These are phyloP conservation scores for Rachycentron canadum DNA, from an alignment of 2,797 vertebrate species.

Conservation along the genomic window DNA sequence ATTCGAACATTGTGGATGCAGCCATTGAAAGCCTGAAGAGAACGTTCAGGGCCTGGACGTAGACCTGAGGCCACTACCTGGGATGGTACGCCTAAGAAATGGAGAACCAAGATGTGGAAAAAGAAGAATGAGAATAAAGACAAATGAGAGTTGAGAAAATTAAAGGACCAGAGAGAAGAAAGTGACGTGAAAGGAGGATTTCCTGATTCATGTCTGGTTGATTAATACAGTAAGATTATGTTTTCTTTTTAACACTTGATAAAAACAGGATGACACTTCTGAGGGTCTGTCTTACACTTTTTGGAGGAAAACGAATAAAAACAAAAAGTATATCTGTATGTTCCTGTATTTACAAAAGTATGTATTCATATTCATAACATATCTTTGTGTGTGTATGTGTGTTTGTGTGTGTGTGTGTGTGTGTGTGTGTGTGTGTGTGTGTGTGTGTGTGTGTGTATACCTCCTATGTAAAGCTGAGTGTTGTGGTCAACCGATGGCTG, in stretches of 20 bases:
- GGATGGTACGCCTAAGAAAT: conserved; percentile 89
- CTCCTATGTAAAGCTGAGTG: conserved; percentile 97
- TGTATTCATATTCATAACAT: too few relatives aligned
- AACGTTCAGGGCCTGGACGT: conserved; percentile 91
- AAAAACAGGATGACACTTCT: conserved; percentile 28
- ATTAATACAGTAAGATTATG: background rate
- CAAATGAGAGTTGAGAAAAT: background rate
- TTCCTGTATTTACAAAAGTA: conserved; percentile 2
- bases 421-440: conserved; percentile 1
- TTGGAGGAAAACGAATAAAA: conserved; percentile 48
- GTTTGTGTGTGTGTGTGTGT: too few relatives aligned
- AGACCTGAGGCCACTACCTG: conserved; percentile 89
- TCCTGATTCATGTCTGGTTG: conserved; percentile 8
- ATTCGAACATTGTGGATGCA: conserved; percentile 95
- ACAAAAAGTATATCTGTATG: conserved; percentile 28
- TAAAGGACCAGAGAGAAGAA: fast-evolving
- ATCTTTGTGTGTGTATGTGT: background rate
- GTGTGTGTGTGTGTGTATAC: conserved; percentile 74
- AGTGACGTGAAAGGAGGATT: background rate
- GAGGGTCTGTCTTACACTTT: background rate
- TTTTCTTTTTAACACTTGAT: conserved; percentile 7
- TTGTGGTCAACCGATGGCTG: conserved; percentile 90
- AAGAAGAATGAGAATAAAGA: background rate
- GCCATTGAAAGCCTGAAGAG: conserved; percentile 92
- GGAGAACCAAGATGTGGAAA: background rate